Evolutionary conservation across 64 coral and sea anemone genomes (phyloP), one percentile per base, ranked within the genome.

Genomic region (Dendrophyllia cribrosa): DNA sequence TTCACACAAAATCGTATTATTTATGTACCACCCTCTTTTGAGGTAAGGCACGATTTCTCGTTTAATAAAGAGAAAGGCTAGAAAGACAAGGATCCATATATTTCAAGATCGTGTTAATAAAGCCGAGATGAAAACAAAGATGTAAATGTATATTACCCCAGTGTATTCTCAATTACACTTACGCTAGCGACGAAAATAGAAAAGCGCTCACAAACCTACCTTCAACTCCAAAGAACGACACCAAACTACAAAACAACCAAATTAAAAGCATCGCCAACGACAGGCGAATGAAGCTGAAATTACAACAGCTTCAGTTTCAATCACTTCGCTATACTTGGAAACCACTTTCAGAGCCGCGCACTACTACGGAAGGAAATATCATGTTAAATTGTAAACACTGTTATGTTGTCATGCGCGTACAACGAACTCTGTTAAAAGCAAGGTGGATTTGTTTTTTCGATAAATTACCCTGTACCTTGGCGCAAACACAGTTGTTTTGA

Each of bases 241-340:
- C 15, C 61, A 49, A 84, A 66, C 20, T 21, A 59, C 19, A 84
- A 67, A 84, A 50, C 16, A 67, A 84, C 80, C 60, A 68, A 43
- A 84, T 84, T 22, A 84, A 67, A 12, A 84, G 45, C 80, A 84
- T 84, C 45, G 60, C 61, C 11, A 19, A 21, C 60, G 7, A 49
- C 3, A 7, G 6, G 15, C 80, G 34, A 20, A 15, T 17, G 43
- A n/a, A 84, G 12, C 62, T 46, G 45, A 13, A 51, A 84, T 23
- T 66, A 49, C 19, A 63, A 49, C 19, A 63, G 12, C 17, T 7
- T 50, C 6, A 13, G 0, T 20, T 75, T 20, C 44, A 75, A 51
- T 19, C 70, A 3, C 25, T 43, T 47, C 34, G 8, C 58, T 53
- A 12, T 11, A 44, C 26, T 49, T 65, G 62, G 63, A 66, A 67